phyloP scores from a whole-genome alignment of 2,113 vertebrate genomes.

The Halcyon malimbica region DNA sequence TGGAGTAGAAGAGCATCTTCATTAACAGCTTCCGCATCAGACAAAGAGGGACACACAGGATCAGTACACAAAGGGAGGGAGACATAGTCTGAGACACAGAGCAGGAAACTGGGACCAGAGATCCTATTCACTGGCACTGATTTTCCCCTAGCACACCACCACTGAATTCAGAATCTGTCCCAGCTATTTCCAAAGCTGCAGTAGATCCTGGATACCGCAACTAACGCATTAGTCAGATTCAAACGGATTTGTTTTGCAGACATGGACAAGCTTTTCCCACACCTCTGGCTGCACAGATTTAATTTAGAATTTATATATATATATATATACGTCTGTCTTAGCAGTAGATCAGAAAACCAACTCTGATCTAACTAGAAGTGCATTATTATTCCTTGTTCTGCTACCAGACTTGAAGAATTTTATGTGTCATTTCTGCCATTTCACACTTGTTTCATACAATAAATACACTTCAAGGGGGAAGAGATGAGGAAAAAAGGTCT shows the following conservation, averaged over 20 bases:
- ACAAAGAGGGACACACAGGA: slow-evolving; percentile 31
- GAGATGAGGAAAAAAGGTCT: not conserved
- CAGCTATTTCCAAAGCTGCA: not conserved
- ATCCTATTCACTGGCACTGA: not conserved
- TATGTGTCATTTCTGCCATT: not conserved
- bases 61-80: not conserved
- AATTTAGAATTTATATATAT: not conserved
- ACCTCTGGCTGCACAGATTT: not conserved
- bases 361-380: not conserved
- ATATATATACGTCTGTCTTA: not conserved
- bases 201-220: not conserved
- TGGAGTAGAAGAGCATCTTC: slow-evolving; percentile 22
- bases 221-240: fast-evolving
- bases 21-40: slow-evolving; percentile 38
- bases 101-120: slow-evolving; percentile 6
- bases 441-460: not conserved
- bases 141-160: not conserved
- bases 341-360: not conserved
- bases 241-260: not conserved
- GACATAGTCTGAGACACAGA: not conserved
- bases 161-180: not conserved
- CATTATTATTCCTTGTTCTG: not conserved
- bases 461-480: not conserved
- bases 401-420: not conserved
- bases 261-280: not conserved